phyloP scores from a whole-genome alignment of 2,113 vertebrate species.

The Triplophysa tibetana region DNA sequence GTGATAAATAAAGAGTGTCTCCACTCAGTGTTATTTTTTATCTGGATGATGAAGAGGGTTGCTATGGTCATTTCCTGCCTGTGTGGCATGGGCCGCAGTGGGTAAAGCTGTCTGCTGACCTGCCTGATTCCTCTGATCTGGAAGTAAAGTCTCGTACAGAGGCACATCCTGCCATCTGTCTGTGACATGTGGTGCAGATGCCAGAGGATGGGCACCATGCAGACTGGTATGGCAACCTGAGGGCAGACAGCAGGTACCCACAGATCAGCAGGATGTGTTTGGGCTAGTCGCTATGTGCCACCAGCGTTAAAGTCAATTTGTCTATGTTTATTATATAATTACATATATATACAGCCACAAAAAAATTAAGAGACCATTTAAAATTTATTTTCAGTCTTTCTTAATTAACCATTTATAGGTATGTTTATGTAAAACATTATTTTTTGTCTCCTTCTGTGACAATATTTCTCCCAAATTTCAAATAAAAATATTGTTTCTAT shows the following conservation, averaged over 20 bases:
- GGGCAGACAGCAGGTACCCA: conserved; percentile 8
- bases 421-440: too few relatives aligned
- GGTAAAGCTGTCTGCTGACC: conserved; percentile 65
- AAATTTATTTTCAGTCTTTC: too few relatives aligned
- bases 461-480: too few relatives aligned
- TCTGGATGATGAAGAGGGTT: conserved; percentile 64
- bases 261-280: conserved; percentile 5
- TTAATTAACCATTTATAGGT: too few relatives aligned
- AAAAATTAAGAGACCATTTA: too few relatives aligned
- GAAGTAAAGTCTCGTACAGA: conserved; percentile 58
- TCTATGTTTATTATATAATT: background rate
- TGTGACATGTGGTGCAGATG: conserved; percentile 36
- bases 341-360: too few relatives aligned
- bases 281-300: background rate
- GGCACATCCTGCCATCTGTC: conserved; percentile 63
- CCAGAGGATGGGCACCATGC: conserved; percentile 32
- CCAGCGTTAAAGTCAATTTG: background rate
- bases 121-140: conserved; percentile 47
- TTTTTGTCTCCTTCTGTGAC: too few relatives aligned
- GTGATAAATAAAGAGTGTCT: conserved; percentile 49
- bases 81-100: conserved; percentile 43
- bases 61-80: conserved; percentile 58
- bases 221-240: conserved; percentile 25
- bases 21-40: conserved; percentile 56
- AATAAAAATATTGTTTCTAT: too few relatives aligned